phyloP scores from a whole-genome alignment of 2,888 invertebrate species.

The Venusia cambrica region DNA sequence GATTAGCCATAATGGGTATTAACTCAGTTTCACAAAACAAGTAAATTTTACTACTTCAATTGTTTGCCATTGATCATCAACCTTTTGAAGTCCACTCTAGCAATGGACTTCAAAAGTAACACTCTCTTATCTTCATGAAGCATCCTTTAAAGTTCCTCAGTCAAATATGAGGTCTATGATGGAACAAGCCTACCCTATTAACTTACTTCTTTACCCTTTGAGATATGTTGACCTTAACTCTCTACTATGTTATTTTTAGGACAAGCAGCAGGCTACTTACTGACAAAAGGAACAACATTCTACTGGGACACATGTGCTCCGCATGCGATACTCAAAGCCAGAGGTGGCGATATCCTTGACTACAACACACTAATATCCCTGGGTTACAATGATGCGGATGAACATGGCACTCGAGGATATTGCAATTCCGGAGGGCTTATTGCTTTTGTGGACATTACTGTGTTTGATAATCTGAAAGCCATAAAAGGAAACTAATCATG shows the following conservation, averaged over 20 bases:
- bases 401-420: slow-evolving; percentile 51
- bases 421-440: slow-evolving; percentile 64
- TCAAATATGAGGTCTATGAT: no score
- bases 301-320: slow-evolving; percentile 97
- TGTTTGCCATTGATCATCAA: no score
- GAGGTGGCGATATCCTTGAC: slow-evolving; percentile 86
- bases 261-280: slow-evolving; percentile 83
- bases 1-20: no score
- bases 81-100: no score
- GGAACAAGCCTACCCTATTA: no score
- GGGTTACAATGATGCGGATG: slow-evolving; percentile 53
- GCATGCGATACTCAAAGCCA: slow-evolving; percentile 89
- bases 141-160: no score
- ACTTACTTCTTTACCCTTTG: no score
- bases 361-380: slow-evolving; percentile 45
- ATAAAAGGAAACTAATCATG: no score
- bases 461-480: slow-evolving; percentile 44
- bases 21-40: no score
- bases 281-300: slow-evolving; percentile 90
- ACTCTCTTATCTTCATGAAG: no score
- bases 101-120: no score
- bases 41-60: no score
- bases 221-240: not conserved
- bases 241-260: slow-evolving; percentile 41
- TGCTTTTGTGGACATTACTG: slow-evolving; percentile 46